Evolutionary conservation across 2,797 vertebrate species (phyloP).

Genomic region (Anolis apletophallus): DNA sequence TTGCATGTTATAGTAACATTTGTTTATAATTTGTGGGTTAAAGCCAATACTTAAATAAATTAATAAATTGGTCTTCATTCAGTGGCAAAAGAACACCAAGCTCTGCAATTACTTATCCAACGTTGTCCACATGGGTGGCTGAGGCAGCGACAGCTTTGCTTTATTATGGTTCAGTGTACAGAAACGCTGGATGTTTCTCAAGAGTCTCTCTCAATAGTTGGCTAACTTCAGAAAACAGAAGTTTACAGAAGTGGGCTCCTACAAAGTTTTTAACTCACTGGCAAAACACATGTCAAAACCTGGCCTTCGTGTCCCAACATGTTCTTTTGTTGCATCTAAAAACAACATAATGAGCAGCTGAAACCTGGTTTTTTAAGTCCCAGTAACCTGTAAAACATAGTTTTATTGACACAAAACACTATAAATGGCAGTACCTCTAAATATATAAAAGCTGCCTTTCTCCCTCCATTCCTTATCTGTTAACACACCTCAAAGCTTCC

Average conservation of each 20-base stretch:
- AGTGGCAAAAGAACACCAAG: not conserved
- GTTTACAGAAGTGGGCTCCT: no score
- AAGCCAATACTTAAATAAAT: no score
- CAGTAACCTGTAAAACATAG: no score
- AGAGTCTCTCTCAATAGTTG: not conserved
- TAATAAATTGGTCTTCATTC: not conserved
- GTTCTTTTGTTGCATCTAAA: no score
- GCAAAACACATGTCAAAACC: not conserved
- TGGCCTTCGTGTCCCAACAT: no score
- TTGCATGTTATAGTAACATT: no score
- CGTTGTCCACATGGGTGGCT: no score
- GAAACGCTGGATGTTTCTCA: not conserved
- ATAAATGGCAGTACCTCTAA: not conserved
- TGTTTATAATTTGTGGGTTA: no score
- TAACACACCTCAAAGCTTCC: not conserved
- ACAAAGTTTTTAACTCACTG: not conserved
- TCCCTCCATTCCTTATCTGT: not conserved
- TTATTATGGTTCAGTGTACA: no score
- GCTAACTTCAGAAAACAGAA: not conserved
- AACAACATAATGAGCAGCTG: no score
- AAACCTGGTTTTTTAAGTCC: not conserved
- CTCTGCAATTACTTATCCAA: no score
- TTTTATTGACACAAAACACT: not conserved
- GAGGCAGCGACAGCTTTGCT: no score
- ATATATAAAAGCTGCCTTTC: not conserved